Conservation (phyloP, 2,113 vertebrate genomes). For the Pluvialis apricaria region DNA sequence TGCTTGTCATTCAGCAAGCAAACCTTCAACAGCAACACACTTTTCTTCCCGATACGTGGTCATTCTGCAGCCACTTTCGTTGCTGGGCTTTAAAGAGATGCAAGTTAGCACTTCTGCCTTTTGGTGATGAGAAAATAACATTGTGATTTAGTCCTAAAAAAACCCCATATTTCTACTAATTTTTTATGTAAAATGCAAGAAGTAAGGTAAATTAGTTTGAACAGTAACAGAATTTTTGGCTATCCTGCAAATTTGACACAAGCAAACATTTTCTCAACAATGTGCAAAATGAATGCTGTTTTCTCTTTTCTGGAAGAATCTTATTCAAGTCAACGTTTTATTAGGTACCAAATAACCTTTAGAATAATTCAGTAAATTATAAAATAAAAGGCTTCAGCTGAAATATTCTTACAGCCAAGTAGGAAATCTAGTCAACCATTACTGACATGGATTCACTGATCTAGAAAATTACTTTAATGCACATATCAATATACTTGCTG, state of each 20-base stretch:
- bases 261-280: not conserved
- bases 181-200: not conserved
- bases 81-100: not conserved
- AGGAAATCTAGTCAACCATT: constrained; percentile 44
- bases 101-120: not conserved
- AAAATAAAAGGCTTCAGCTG: constrained; percentile 56
- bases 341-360: constrained; percentile 65
- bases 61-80: not conserved
- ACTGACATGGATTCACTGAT: constrained; percentile 65
- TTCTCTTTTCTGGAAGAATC: constrained; percentile 15
- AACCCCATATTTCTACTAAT: not conserved
- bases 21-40: not conserved
- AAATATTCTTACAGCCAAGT: constrained; percentile 55
- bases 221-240: not conserved
- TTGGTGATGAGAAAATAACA: not conserved
- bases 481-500: constrained; percentile 69
- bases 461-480: constrained; percentile 78
- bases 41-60: not conserved
- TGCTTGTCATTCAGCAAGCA: not conserved
- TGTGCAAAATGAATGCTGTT: not conserved
- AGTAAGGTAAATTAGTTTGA: not conserved
- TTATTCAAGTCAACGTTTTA: constrained; percentile 21
- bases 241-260: not conserved
- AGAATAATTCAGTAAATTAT: constrained; percentile 63
- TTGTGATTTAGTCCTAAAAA: not conserved